Conservation (phyloP, 2,888 invertebrate genomes). For the Argyresthia goedartella region DNA sequence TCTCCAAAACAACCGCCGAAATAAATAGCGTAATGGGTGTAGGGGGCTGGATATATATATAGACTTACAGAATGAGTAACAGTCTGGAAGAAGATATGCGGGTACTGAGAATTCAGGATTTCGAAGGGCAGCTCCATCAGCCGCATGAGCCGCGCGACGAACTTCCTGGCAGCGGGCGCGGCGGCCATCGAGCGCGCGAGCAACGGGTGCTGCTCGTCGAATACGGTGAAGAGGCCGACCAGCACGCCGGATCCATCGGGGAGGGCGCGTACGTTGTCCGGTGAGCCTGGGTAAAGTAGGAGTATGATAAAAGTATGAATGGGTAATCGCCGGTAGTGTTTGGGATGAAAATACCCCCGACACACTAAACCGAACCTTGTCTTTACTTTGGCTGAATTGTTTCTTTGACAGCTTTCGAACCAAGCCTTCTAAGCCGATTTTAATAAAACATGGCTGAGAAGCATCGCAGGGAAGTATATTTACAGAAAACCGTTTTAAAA, state of each 20-base stretch:
- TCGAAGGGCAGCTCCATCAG: constrained; percentile 75
- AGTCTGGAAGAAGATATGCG: constrained; percentile 74
- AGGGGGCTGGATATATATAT: too few species aligned
- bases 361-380: too few species aligned
- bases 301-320: neutral
- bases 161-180: constrained; percentile 76
- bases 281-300: constrained; percentile 44
- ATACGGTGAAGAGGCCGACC: constrained; percentile 68
- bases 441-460: too few species aligned
- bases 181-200: constrained; percentile 65
- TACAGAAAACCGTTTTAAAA: too few species aligned
- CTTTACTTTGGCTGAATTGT: too few species aligned
- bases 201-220: constrained; percentile 71
- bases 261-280: constrained; percentile 73
- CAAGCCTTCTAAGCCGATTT: too few species aligned
- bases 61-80: constrained; percentile 71
- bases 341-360: neutral
- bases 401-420: too few species aligned
- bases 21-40: too few species aligned
- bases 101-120: constrained; percentile 73
- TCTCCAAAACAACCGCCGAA: too few species aligned
- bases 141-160: constrained; percentile 71
- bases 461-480: too few species aligned
- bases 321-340: neutral
- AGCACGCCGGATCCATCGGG: constrained; percentile 78